phyloP scores from a whole-genome alignment of 2,113 vertebrate genomes.

The Martes martes region DNA sequence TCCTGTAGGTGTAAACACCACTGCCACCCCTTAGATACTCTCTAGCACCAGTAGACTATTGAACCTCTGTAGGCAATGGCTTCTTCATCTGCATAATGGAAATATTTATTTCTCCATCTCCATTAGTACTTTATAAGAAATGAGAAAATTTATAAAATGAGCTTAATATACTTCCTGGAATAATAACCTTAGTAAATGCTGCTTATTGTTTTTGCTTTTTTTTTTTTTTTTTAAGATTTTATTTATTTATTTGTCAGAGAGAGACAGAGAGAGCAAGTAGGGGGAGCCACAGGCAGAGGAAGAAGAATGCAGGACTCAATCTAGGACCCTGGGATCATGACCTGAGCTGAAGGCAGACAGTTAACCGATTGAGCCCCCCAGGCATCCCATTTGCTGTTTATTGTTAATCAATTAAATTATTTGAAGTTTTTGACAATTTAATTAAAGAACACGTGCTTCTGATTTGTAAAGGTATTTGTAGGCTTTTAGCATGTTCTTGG shows the following conservation, averaged over 20 bases:
- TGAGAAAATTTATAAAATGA: background rate
- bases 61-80: accelerated
- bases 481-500: background rate
- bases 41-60: no score
- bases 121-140: background rate
- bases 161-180: background rate
- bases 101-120: background rate
- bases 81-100: background rate
- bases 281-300: no score
- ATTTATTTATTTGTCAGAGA: no score
- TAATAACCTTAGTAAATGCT: background rate
- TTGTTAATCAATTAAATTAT: background rate
- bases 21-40: background rate
- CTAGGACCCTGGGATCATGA: no score
- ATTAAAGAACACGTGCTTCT: background rate
- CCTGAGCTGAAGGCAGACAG: no score
- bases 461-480: background rate
- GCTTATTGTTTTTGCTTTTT: background rate
- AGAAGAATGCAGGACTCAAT: no score
- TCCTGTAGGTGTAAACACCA: background rate
- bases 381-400: background rate
- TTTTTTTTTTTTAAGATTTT: no score
- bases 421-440: background rate
- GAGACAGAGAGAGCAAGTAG: no score
- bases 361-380: no score